A percentile compares a stretch with the other conserved stretches of the same genome.
phyloP scores from a whole-genome alignment of 1,140 invertebrate genomes.

The Brachionus sp. region DNA sequence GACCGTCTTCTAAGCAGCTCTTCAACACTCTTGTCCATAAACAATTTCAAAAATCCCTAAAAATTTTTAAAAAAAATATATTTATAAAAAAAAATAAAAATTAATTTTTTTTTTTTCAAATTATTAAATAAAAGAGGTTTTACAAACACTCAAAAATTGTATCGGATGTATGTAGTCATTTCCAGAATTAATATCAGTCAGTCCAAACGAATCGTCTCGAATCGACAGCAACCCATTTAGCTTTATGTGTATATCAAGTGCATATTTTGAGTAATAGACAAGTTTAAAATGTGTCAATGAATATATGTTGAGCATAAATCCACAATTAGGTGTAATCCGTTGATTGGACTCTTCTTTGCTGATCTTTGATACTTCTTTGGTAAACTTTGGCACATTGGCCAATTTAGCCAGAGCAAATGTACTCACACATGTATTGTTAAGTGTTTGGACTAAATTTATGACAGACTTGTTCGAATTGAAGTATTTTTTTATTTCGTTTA shows the following conservation, averaged over 20 bases:
- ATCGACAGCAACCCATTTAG: constrained; percentile 32
- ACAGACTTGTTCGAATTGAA: not conserved
- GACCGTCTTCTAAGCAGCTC: constrained; percentile 3
- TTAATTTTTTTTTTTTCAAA: too few species aligned
- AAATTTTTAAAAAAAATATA: not conserved
- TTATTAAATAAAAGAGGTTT: not conserved
- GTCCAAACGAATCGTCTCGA: constrained; percentile 17
- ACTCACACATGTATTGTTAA: not conserved
- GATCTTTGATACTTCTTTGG: not conserved
- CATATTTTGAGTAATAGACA: constrained; percentile 39
- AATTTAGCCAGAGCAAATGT: constrained; percentile 1
- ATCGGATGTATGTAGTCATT: constrained; percentile 38
- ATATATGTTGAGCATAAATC: constrained; percentile 27
- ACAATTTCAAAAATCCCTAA: constrained; percentile 14
- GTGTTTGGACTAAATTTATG: not conserved
- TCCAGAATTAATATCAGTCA: constrained; percentile 17
- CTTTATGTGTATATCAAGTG: not conserved
- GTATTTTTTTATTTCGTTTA: constrained; percentile 28
- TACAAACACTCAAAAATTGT: constrained; percentile 26
- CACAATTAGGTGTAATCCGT: not conserved
- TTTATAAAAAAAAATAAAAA: not conserved
- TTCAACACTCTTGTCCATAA: constrained; percentile 33
- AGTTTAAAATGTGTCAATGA: constrained; percentile 18
- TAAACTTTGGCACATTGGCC: constrained; percentile 37
- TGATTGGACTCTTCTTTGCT: not conserved